phyloP scores from a whole-genome alignment of 2,797 vertebrate species.

The Myotis vivesi region DNA sequence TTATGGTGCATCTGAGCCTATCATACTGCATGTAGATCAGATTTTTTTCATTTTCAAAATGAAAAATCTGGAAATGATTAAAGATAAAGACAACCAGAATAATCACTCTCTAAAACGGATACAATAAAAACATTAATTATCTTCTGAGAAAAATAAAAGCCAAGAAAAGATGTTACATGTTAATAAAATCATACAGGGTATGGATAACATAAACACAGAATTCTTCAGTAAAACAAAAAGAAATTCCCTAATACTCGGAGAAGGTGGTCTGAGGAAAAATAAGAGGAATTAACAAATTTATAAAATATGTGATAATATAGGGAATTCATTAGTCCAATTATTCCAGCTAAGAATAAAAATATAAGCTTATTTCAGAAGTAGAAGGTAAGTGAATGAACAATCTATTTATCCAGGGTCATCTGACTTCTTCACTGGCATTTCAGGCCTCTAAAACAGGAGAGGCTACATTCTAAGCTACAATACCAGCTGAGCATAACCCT shows the following conservation, averaged over 20 bases:
- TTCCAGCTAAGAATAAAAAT: neutral
- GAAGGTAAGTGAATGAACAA: neutral
- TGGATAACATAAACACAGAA: neutral
- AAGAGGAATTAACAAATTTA: neutral
- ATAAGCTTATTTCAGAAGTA: neutral
- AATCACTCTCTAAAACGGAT: neutral
- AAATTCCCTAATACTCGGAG: neutral
- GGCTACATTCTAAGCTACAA: neutral
- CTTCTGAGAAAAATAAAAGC: neutral
- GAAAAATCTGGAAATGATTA: neutral
- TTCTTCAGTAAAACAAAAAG: conserved; percentile 9
- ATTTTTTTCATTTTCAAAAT: conserved; percentile 19
- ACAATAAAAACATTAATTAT: neutral
- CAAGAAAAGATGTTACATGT: neutral
- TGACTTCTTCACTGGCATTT: neutral
- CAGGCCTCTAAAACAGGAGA: neutral
- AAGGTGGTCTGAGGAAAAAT: neutral
- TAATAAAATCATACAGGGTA: conserved; percentile 14
- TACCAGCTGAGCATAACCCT: neutral
- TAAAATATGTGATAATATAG: neutral
- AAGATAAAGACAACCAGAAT: neutral
- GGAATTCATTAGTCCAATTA: neutral
- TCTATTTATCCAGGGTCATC: neutral
- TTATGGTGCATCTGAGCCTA: neutral
- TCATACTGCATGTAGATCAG: neutral